Evolutionary conservation across 2,113 vertebrate species (phyloP), one percentile per base, ranked within the genome.

Genomic region (Heterocephalus glaber): DNA sequence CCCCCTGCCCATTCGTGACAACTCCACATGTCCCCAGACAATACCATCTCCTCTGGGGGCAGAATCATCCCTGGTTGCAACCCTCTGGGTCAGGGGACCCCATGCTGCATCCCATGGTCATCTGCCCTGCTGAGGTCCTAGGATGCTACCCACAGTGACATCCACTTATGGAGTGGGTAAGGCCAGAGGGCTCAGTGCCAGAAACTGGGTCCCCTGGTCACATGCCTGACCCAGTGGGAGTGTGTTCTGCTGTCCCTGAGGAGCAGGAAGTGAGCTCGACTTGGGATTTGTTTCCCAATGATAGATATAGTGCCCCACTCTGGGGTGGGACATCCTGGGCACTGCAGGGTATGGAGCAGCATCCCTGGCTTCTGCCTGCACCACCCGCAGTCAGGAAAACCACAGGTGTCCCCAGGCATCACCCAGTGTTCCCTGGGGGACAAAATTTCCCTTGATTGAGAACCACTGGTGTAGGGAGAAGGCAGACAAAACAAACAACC

Each of bases 151-250:
- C 70, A 19, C 0, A 1, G 35, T 79, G 17, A 9, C 5, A 35
- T 19, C 35, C 38, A 41, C 14, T 41, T 44, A 13, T 35, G 30
- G 41, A 28, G 24, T 65, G 11, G 17, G 17, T 30, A n/a, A 63
- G 35, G 30, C 17, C 17, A 10, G 22, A 74, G 49, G 33, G 16
- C 44, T 33, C 83, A 54, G 2, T 52, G 54, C 26, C 16, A 28
- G 35, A 26, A 13, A 35, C 52, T 41, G 12, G 13, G n/a, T 26
- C 30, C 44, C 44, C 26, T 12, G 58, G 22, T 52, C 56, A 22
- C 24, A 24, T 1, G 2, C 22, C 38, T 24, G 58, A 38, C 14
- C 6, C 1, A 3, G 33, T 2, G 4, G 35, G 66, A 49, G 13
- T 49, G 35, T n/a, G 7, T 70, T 33, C 49, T 72, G 49, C 47